These are phyloP conservation scores for Ochropleura plecta DNA, from an alignment of 2,888 invertebrate genomes.

Conservation along the genomic window DNA sequence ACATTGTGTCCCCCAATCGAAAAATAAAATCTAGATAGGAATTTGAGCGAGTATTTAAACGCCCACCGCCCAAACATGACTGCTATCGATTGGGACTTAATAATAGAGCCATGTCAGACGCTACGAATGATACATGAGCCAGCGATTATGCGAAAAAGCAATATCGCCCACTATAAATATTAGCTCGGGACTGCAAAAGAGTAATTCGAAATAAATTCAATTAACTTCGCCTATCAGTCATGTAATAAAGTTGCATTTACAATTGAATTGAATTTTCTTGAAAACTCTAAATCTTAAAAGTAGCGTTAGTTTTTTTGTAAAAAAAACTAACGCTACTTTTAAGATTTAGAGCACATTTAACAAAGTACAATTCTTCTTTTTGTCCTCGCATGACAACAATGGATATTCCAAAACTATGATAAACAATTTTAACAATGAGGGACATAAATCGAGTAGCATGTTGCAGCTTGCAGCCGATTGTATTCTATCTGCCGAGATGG, in stretches of 20 bases:
- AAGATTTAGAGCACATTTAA: constrained; percentile 27
- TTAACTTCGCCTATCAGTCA: constrained; percentile 54
- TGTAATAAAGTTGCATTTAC: constrained; percentile 47
- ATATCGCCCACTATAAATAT: constrained; percentile 58
- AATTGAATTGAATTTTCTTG: constrained; percentile 50
- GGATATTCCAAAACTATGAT: constrained; percentile 17
- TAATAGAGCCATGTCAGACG: constrained; percentile 61
- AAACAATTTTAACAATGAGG: constrained; percentile 39
- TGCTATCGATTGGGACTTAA: constrained; percentile 64
- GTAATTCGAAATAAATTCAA: constrained; percentile 60
- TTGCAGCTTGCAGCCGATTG: constrained; percentile 24
- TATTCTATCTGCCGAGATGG: constrained; percentile 33
- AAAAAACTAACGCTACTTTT: constrained; percentile 23
- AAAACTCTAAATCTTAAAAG: constrained; percentile 5
- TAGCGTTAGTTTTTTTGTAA: too few relatives aligned
- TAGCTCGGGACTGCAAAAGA: constrained; percentile 54
- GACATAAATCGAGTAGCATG: constrained; percentile 21
- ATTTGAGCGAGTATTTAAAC: constrained; percentile 54
- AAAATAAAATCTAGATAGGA: constrained; percentile 58
- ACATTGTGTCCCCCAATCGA: constrained; percentile 28
- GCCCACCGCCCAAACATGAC: constrained; percentile 47
- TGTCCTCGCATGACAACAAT: constrained; percentile 17
- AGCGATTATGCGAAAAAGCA: constrained; percentile 63
- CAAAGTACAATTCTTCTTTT: not conserved
- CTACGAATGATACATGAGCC: constrained; percentile 58